phyloP scores from a whole-genome alignment of 2,888 invertebrate genomes.

The Acanthosepion lycidas region DNA sequence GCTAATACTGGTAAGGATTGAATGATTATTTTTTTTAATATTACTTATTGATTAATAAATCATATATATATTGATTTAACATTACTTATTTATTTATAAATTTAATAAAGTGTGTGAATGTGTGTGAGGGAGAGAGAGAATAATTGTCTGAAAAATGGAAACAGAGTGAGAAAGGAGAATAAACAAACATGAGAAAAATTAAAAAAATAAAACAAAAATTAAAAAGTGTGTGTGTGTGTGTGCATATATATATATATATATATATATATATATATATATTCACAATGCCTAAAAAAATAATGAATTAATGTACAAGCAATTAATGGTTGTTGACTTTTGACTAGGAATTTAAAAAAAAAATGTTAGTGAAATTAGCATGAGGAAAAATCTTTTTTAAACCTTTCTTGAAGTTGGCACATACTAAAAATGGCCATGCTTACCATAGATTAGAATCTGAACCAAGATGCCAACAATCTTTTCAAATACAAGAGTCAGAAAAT shows the following conservation, averaged over 20 bases:
- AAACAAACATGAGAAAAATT: neutral
- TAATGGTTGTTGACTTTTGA: neutral
- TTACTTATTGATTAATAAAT: neutral
- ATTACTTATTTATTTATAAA: neutral
- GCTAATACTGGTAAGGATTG: neutral
- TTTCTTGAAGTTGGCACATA: neutral
- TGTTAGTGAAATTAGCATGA: neutral
- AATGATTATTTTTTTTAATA: neutral
- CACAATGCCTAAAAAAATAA: neutral
- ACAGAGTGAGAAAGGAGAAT: neutral
- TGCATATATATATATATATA: neutral
- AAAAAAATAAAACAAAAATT: neutral
- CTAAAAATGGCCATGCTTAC: neutral
- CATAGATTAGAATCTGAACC: conserved; percentile 5
- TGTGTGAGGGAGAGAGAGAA: neutral
- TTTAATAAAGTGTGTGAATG: neutral
- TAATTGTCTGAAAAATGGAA: neutral
- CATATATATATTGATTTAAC: neutral
- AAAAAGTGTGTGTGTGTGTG: neutral
- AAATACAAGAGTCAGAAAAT: neutral
- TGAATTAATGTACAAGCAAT: conserved; percentile 1
- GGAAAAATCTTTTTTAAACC: neutral
- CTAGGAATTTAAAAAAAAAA: neutral
- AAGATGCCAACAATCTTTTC: neutral
- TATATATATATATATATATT: too few species aligned